Conservation (phyloP, 2,888 invertebrate species). For the Marasmarcha lunaedactyla region DNA sequence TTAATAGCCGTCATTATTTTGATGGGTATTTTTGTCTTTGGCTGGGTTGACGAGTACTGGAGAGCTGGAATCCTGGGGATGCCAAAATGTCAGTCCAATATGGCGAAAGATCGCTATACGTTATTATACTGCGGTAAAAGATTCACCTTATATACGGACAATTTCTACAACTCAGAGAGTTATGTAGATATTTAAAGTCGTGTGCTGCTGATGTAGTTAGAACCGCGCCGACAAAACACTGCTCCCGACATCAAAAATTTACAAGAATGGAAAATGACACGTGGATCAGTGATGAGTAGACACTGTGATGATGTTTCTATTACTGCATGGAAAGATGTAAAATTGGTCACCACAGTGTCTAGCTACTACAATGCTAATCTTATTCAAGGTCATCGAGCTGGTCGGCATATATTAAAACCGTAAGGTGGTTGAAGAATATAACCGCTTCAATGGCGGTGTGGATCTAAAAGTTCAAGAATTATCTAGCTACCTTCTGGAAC, state of each 20-base stretch:
- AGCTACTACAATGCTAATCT: slow-evolving; percentile 1
- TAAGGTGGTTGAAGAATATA: neutral
- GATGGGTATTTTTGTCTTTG: no score
- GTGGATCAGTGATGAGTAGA: slow-evolving; percentile 1
- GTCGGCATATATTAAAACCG: neutral
- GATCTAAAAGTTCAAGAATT: no score
- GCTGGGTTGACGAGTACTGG: no score
- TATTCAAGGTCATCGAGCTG: neutral
- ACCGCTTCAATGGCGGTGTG: slow-evolving; percentile 1
- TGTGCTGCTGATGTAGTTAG: slow-evolving; percentile 10
- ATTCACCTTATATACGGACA: slow-evolving; percentile 13
- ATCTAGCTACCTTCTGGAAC: neutral
- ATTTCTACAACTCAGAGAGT: slow-evolving; percentile 11
- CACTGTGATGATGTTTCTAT: slow-evolving; percentile 1
- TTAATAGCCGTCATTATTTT: no score
- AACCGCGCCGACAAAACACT: slow-evolving; percentile 6
- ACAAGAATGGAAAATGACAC: neutral
- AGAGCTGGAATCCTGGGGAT: no score
- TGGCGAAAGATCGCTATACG: no score
- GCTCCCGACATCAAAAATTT: slow-evolving; percentile 6
- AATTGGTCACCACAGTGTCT: slow-evolving; percentile 4
- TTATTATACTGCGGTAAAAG: slow-evolving; percentile 12
- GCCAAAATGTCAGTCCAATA: no score
- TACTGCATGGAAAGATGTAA: slow-evolving; percentile 7
- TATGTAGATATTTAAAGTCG: slow-evolving; percentile 10